These are phyloP conservation scores for Lapara coniferarum DNA, from an alignment of 2,888 invertebrate species.

Conservation along the genomic window DNA sequence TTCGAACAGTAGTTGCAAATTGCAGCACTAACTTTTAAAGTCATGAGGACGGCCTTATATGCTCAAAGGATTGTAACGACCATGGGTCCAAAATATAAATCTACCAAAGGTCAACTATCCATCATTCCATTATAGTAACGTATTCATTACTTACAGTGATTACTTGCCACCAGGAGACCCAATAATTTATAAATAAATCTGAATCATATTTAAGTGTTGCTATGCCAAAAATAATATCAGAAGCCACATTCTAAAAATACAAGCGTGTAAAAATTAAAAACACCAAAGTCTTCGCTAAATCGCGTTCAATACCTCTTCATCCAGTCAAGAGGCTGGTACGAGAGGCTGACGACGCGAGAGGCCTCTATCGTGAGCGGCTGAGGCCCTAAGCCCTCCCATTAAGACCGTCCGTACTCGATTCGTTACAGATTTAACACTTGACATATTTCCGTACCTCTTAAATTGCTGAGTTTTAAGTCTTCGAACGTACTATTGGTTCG, in stretches of 20 bases:
- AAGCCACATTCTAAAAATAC: background rate
- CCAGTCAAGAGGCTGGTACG: conserved; percentile 35
- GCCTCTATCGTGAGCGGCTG: conserved; percentile 42
- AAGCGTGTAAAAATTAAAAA: conserved; percentile 7
- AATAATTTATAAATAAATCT: too few species aligned
- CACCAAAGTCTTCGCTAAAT: conserved; percentile 21
- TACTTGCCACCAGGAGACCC: too few species aligned
- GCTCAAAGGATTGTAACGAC: too few species aligned
- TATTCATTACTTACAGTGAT: too few species aligned
- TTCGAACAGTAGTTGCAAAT: too few species aligned
- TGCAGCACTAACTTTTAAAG: too few species aligned
- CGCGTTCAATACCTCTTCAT: conserved; percentile 36
- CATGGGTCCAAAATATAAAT: too few species aligned
- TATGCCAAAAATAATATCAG: too few species aligned
- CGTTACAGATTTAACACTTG: conserved; percentile 40
- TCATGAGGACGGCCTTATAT: too few species aligned
- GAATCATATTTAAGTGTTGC: too few species aligned
- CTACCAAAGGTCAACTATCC: too few species aligned
- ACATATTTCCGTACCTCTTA: conserved; percentile 41
- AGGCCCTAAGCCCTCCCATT: conserved; percentile 47
- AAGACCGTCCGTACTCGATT: conserved; percentile 40
- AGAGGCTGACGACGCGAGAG: conserved; percentile 42
- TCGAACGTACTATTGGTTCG: background rate
- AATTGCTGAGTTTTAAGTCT: conserved; percentile 13
- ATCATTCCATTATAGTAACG: too few species aligned